Evolutionary conservation across 2,113 vertebrate species (phyloP), one percentile per base, ranked within the genome.

Genomic region (Ailurus styani): DNA sequence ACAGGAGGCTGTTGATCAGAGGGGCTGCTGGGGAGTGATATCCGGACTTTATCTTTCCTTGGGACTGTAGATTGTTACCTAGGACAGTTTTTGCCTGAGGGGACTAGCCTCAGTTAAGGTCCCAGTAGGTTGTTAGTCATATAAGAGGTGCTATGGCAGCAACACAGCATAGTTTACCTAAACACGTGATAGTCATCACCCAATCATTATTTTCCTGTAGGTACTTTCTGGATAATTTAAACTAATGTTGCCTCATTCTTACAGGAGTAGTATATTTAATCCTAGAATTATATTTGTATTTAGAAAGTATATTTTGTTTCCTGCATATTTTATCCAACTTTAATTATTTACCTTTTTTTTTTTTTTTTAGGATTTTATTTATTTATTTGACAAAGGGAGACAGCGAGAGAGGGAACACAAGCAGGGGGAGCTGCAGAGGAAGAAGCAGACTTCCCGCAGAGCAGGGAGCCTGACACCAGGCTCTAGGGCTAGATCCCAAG

Each of bases 21-120:
- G 50, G 10, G 52, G 42, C 6, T 83, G 3, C 10, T 17, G 37
- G 47, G n/a, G 21, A 57, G 31, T 83, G 14, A 29, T 27, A 15
- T 7, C 11, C 21, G 31, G 23, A 57, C 14, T 8, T 31, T 42
- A 21, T 9, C 21, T 14, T 54, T 21, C 20, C 29, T 64, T 37
- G 52, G 27, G 40, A 60, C 21, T 47, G 3, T 1, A 11, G 1
- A 1, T 5, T 47, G 21, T 50, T 64, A 17, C 45, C 66, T 29
- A 54, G 29, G 17, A 34, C 29, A 2, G 15, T 1, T 0, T 37
- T 50, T 31, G 17, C 4, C 1, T 37, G 68, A 75, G 7, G 12
- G 14, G 15, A 7, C 31, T n/a, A 31, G 68, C 25, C 14, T 42
- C 68, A 55, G 11, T 8, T n/a, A 31, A 37, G 11, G 55, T 55